A percentile compares a stretch with the other conserved stretches of the same genome.
Evolutionary conservation across 2,113 vertebrate species (phyloP).

Genomic region (Anser brachyrhynchus): DNA sequence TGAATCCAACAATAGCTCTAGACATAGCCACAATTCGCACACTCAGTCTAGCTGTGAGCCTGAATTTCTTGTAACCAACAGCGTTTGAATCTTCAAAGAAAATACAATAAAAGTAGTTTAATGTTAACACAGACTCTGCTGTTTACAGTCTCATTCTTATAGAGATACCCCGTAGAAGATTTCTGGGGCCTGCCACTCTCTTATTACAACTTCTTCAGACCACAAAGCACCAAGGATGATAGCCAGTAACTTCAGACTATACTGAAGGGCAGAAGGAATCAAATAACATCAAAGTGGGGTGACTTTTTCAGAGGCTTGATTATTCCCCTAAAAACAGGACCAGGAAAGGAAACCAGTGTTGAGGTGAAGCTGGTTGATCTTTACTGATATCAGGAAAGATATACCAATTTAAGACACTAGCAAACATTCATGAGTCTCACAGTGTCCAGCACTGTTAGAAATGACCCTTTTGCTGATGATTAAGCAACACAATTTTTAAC

Average conservation of each 20-base stretch:
- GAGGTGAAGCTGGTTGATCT: not conserved
- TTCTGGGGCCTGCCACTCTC: not conserved
- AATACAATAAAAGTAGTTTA: slow-evolving; percentile 6
- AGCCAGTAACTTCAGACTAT: not conserved
- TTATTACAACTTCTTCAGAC: not conserved
- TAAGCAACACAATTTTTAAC: not conserved
- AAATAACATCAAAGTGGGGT: not conserved
- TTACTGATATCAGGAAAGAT: not conserved
- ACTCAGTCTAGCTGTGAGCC: not conserved
- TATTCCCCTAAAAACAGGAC: not conserved
- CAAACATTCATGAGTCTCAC: not conserved
- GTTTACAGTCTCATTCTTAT: not conserved
- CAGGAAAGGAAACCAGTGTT: not conserved
- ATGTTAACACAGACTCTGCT: not conserved
- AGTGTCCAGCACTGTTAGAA: not conserved
- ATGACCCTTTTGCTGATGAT: not conserved
- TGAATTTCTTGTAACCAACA: not conserved
- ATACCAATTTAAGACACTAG: not conserved
- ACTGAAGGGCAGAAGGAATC: not conserved
- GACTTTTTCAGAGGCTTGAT: not conserved
- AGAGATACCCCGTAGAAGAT: not conserved
- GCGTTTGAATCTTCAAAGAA: not conserved
- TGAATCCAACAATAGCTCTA: not conserved
- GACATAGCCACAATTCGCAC: not conserved
- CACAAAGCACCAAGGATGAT: not conserved